Conservation (phyloP, 2,797 vertebrate genomes). For the Pogonophryne albipinna region DNA sequence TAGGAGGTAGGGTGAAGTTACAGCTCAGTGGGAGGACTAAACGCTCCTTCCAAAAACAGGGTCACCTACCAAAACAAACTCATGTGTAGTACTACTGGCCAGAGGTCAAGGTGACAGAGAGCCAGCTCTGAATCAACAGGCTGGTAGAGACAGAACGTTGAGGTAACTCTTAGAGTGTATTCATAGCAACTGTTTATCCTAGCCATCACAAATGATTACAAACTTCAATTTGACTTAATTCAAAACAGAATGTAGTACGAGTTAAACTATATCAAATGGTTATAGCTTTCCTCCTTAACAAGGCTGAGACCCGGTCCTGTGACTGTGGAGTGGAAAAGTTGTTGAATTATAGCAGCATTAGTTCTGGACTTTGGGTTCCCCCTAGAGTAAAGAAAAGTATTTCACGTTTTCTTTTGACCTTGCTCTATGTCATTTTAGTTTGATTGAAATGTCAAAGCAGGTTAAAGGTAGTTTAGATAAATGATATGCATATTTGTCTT, state of each 20-base stretch:
- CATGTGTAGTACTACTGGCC: not conserved
- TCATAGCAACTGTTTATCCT: constrained; percentile 29
- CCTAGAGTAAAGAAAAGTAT: constrained; percentile 14
- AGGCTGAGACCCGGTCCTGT: not conserved
- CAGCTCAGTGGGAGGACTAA: not conserved
- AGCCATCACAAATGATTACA: constrained; percentile 14
- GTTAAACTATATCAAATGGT: not conserved
- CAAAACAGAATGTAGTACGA: not conserved
- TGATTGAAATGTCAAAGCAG: not conserved
- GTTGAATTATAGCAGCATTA: constrained; percentile 1
- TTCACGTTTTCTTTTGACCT: not conserved
- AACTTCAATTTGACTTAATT: not conserved
- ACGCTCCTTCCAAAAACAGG: not conserved
- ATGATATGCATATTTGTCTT: constrained; percentile 5
- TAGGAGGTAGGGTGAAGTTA: not conserved
- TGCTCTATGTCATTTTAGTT: not conserved
- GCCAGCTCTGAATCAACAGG: constrained; percentile 17
- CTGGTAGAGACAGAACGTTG: constrained; percentile 4
- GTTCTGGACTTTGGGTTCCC: constrained; percentile 11
- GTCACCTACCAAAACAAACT: constrained; percentile 21
- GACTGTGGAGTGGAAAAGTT: constrained; percentile 1
- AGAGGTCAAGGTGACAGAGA: constrained; percentile 39
- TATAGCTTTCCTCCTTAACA: not conserved
- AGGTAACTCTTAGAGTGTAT: constrained; percentile 29
- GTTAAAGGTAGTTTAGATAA: not conserved